Evolutionary conservation across 2,797 vertebrate species (phyloP).

Genomic region (Gobionotothen gibberifrons): DNA sequence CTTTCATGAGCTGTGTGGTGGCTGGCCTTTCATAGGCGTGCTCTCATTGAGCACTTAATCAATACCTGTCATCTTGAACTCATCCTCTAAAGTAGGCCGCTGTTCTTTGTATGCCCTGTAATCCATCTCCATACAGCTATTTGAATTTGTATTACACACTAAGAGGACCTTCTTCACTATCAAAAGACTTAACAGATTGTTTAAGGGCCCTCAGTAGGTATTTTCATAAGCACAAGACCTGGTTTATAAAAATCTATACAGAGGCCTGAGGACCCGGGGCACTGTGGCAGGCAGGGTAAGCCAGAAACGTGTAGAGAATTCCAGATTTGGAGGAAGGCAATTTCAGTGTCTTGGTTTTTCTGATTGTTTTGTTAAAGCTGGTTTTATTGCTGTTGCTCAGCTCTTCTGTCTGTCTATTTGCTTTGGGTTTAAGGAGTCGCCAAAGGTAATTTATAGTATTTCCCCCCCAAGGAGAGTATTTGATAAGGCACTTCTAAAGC

Average conservation of each 20-base stretch:
- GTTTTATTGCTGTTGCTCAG: constrained; percentile 80
- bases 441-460: constrained; percentile 78
- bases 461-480: constrained; percentile 60
- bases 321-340: constrained; percentile 59
- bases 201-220: constrained; percentile 72
- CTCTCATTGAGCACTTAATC: constrained; percentile 82
- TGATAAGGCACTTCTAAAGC: constrained; percentile 72
- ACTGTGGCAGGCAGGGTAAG: constrained; percentile 58
- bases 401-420: constrained; percentile 78
- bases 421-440: constrained; percentile 75
- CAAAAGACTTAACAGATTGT: constrained; percentile 79
- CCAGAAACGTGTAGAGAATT: constrained; percentile 65
- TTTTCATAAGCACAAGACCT: constrained; percentile 69
- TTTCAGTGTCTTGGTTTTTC: constrained; percentile 68
- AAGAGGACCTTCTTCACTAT: constrained; percentile 73
- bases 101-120: constrained; percentile 64
- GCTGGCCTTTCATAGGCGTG: constrained; percentile 72
- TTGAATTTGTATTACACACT: constrained; percentile 79
- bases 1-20: constrained; percentile 79
- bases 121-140: constrained; percentile 78
- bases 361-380: constrained; percentile 78
- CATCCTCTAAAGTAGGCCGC: constrained; percentile 75
- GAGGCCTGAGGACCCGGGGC: constrained; percentile 53
- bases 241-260: constrained; percentile 75
- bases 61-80: constrained; percentile 83